A percentile compares a stretch with the other conserved stretches of the same genome.
phyloP scores from a whole-genome alignment of 2,797 vertebrate genomes.

The Chaetophractus vellerosus region DNA sequence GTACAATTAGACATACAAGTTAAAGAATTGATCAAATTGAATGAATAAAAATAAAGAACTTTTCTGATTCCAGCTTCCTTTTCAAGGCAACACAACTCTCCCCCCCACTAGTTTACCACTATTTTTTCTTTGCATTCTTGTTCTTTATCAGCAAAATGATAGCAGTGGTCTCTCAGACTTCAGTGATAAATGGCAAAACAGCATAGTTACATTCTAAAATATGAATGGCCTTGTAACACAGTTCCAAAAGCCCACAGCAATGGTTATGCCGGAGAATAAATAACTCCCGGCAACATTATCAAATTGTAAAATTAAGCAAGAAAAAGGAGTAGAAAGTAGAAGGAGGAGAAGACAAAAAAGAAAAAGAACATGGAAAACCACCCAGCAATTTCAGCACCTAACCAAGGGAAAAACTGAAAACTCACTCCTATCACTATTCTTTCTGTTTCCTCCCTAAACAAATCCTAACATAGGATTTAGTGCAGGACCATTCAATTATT shows the following conservation, averaged over 20 bases:
- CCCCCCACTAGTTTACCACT: not conserved
- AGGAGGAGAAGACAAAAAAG: not conserved
- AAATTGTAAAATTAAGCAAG: constrained; percentile 20
- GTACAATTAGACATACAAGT: constrained; percentile 84
- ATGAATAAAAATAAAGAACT: constrained; percentile 77
- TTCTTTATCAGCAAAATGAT: constrained; percentile 81
- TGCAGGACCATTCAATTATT: not conserved
- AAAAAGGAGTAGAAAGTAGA: not conserved
- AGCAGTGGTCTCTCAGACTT: constrained; percentile 44
- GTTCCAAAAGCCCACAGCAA: not conserved
- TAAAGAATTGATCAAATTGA: constrained; percentile 83
- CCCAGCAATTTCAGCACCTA: not conserved
- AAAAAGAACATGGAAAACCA: not conserved
- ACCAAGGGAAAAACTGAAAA: constrained; percentile 39
- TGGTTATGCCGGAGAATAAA: constrained; percentile 28
- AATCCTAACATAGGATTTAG: not conserved
- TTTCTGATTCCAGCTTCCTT: constrained; percentile 33
- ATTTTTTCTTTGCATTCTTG: constrained; percentile 65
- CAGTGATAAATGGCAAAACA: constrained; percentile 36
- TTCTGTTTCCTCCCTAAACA: not conserved
- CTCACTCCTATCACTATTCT: not conserved
- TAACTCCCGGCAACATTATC: not conserved
- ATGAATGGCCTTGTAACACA: constrained; percentile 15
- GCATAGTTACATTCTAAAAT: not conserved
- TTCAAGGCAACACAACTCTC: not conserved